A percentile compares a stretch with the other conserved stretches of the same genome.
Evolutionary conservation across 2,888 invertebrate genomes (phyloP).

Genomic region (Callyntrura guangdongensis): DNA sequence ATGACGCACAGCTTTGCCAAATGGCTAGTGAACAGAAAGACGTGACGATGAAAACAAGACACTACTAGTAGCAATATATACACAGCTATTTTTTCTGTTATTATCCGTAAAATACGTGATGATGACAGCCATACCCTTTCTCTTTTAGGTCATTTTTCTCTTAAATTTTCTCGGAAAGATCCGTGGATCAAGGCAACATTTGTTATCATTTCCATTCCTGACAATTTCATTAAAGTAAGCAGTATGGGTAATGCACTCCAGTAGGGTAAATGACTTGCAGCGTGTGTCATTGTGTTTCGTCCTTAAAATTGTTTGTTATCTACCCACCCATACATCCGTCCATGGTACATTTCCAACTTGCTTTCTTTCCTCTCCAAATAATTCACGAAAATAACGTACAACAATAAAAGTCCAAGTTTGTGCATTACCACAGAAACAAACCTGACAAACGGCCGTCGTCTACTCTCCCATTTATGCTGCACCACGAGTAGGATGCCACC

Average conservation of each 20-base stretch:
- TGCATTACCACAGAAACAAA: background rate
- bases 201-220: background rate
- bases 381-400: background rate
- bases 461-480: background rate
- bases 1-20: too few relatives aligned
- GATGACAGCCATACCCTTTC: background rate
- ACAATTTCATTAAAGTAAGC: too few relatives aligned
- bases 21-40: background rate
- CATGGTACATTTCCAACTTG: background rate
- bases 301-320: background rate
- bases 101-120: background rate
- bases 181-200: background rate
- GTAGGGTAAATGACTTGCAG: background rate
- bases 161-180: conserved; percentile 5
- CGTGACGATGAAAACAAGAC: background rate
- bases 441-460: conserved; percentile 1
- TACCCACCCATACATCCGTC: background rate
- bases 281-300: background rate
- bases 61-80: too few relatives aligned
- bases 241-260: too few relatives aligned
- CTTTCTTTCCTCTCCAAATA: background rate
- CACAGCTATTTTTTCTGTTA: too few relatives aligned
- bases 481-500: background rate
- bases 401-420: background rate
- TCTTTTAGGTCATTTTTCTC: background rate